Percentiles rank a stretch among this genome's conserved stretches.
Evolutionary conservation across 2,797 vertebrate genomes (phyloP).

Genomic region (Enteromius viviparus): DNA sequence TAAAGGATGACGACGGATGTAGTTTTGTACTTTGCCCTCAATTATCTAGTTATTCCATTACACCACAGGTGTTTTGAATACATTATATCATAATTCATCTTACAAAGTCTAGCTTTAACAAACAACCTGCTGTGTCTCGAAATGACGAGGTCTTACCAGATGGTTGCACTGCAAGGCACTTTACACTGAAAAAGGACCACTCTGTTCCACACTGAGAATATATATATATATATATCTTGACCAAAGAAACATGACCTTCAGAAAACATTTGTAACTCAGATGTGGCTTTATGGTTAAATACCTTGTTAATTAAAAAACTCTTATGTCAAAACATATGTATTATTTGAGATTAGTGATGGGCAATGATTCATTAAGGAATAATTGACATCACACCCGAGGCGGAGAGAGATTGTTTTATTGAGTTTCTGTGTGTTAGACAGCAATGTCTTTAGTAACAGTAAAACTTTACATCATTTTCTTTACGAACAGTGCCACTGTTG

Average conservation of each 20-base stretch:
- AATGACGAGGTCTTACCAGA: slow-evolving; percentile 38
- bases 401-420: no score
- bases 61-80: slow-evolving; percentile 62
- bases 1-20: slow-evolving; percentile 62
- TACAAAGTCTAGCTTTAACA: slow-evolving; percentile 49
- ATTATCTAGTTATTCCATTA: slow-evolving; percentile 46
- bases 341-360: no score
- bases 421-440: no score
- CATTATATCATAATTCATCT: slow-evolving; percentile 61
- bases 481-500: no score
- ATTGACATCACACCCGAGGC: no score
- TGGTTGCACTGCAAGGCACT: slow-evolving; percentile 40
- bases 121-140: slow-evolving; percentile 12
- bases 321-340: no score
- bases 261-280: background rate
- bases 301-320: no score
- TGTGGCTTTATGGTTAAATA: background rate
- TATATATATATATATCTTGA: background rate
- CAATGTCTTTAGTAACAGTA: no score
- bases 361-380: no score
- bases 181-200: slow-evolving; percentile 27
- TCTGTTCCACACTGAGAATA: slow-evolving; percentile 23
- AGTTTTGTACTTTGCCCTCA: slow-evolving; percentile 57
- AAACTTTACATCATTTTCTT: no score
- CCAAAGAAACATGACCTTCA: background rate